Evolutionary conservation across 2,113 vertebrate species (phyloP).

Genomic region (Urocolius indicus): DNA sequence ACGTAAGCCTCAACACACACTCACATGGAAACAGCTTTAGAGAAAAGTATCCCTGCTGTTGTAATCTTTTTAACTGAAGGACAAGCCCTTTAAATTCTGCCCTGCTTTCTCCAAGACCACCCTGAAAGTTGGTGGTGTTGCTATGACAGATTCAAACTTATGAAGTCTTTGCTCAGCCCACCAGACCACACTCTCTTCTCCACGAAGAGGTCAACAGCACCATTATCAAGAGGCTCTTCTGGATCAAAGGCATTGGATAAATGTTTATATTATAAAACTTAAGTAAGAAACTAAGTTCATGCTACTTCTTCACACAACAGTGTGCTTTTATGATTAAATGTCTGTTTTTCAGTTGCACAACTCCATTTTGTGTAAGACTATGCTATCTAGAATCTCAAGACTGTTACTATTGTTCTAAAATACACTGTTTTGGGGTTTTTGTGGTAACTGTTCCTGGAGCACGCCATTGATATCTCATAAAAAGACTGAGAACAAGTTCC

Average conservation of each 20-base stretch:
- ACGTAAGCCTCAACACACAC: not conserved
- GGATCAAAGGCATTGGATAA: constrained; percentile 6
- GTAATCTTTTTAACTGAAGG: not conserved
- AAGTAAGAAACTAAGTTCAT: constrained; percentile 14
- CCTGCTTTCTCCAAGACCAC: constrained; percentile 21
- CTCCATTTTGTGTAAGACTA: not conserved
- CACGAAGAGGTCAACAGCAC: not conserved
- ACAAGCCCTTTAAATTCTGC: not conserved
- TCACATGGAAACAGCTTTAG: not conserved
- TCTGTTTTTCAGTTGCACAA: constrained; percentile 12
- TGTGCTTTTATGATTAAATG: not conserved
- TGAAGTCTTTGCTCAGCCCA: not conserved
- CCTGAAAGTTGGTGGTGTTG: not conserved
- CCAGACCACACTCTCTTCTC: not conserved
- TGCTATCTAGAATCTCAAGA: not conserved
- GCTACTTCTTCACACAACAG: not conserved
- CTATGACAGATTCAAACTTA: not conserved
- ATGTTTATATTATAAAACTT: not conserved
- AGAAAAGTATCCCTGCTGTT: not conserved
- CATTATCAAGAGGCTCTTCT: not conserved
- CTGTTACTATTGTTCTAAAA: not conserved
- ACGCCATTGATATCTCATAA: not conserved
- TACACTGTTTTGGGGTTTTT: not conserved
- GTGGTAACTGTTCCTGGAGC: not conserved
- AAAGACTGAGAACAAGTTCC: not conserved